Conservation (phyloP, 1,140 invertebrate species). For the silkworm (Bombyx mori) region ASM3026992v2 NC_085121.1:8660501-8661000, state of each 20-base stretch:
- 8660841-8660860: slow-evolving; percentile 19
- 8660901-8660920: slow-evolving; percentile 21
- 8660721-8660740: too few species aligned
- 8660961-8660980: too few species aligned
- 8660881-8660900: slow-evolving; percentile 37
- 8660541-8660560: slow-evolving; percentile 45
- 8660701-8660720: too few species aligned
- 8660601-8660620: too few species aligned
- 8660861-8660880: slow-evolving; percentile 34
- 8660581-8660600: too few species aligned
- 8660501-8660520: slow-evolving; percentile 23
- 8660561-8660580: background rate
- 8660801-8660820: slow-evolving; percentile 44
- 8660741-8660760: slow-evolving; percentile 45
- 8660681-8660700: too few species aligned
- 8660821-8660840: slow-evolving; percentile 34
- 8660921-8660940: too few species aligned
- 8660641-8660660: too few species aligned
- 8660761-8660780: slow-evolving; percentile 53
- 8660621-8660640: too few species aligned
- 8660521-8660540: slow-evolving; percentile 46
- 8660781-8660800: slow-evolving; percentile 42
- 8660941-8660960: too few species aligned
- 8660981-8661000: too few species aligned
- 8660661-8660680: too few species aligned